Base-by-base conservation (phyloP, 1,140 invertebrate species). In the Caenorhabditis brenneri region DNA sequence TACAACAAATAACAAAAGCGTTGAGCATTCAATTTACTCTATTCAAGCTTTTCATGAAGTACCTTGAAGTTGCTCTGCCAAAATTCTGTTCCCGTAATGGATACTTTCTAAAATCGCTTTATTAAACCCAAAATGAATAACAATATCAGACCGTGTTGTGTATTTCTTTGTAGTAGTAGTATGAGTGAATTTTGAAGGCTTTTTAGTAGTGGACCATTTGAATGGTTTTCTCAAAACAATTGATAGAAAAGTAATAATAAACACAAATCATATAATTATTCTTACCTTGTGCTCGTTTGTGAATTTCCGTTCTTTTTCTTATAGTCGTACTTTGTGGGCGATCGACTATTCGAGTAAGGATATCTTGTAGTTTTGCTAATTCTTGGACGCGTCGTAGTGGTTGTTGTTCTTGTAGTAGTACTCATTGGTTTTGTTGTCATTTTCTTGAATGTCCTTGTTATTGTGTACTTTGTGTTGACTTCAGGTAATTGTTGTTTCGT, bases 401-500 rank as follows among this genome's bases (percentile, higher is more conserved):
- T 65, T 19, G 31, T 1, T 7, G 2, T 65, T 10, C n/a, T 33
- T 36, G n/a, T n/a, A n/a, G 29, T 65, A 0, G 31, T 19, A n/a
- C 58, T 65, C 58, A 33, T 33, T 36, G 29, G 22, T 5, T 33
- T 65, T 0, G 53, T 82, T 9, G 81, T 74, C 42, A 74, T 78
- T 24, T 46, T 83, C 42, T 39, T 83, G 36, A 74, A 49, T 16
- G 81, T 49, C n/a, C 46, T 74, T 65, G 81, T 65, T n/a, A 39
- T 78, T 4, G 81, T 83, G 24, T 27, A 36, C n/a, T 42, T 65
- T 4, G 46, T 69, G 33, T 82, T 27, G 36, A 69, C 22, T n/a
- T 51, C 19, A 5, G 6, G 36, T 12, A 36, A 6, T 29, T 74
- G 15, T 31, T 42, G n/a, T 24, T 46, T 42, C n/a, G 22, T 74